A percentile compares a stretch with the other conserved stretches of the same genome.
phyloP scores from a whole-genome alignment of 2,797 vertebrate species.

The Emys orbicularis region DNA sequence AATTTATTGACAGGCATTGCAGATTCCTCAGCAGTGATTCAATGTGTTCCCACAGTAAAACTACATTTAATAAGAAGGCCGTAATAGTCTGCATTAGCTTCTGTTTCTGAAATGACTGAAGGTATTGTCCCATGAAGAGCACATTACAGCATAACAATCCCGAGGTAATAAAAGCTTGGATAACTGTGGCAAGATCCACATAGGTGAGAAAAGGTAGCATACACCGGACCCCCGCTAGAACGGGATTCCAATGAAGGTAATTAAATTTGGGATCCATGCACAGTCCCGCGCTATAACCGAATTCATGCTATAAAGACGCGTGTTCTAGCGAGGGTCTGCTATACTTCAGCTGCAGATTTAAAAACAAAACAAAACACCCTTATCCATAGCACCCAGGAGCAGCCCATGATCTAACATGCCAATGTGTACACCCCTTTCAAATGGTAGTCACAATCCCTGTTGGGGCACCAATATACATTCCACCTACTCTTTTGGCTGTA shows the following conservation, averaged over 20 bases:
- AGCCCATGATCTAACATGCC: not conserved
- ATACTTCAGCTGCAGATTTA: not conserved
- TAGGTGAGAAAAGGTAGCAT: not conserved
- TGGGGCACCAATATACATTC: not conserved
- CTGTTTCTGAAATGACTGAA: not conserved
- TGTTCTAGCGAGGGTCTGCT: no score
- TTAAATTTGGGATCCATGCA: no score
- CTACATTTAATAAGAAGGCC: not conserved
- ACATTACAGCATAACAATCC: not conserved
- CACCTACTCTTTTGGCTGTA: not conserved
- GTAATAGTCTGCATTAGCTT: not conserved
- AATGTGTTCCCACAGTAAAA: not conserved
- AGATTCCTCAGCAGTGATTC: not conserved
- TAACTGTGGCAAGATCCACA: not conserved
- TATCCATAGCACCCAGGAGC: not conserved
- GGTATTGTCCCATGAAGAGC: not conserved
- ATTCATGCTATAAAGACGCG: no score
- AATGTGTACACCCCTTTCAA: not conserved
- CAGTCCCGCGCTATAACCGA: no score
- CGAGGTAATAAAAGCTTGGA: accelerated
- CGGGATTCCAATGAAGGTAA: no score
- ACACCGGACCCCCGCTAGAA: not conserved
- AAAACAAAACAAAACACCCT: not conserved
- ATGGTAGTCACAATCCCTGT: not conserved
- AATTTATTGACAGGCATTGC: accelerated